Conservation (phyloP, 1,140 invertebrate species). For the Eumaeus atala region DNA sequence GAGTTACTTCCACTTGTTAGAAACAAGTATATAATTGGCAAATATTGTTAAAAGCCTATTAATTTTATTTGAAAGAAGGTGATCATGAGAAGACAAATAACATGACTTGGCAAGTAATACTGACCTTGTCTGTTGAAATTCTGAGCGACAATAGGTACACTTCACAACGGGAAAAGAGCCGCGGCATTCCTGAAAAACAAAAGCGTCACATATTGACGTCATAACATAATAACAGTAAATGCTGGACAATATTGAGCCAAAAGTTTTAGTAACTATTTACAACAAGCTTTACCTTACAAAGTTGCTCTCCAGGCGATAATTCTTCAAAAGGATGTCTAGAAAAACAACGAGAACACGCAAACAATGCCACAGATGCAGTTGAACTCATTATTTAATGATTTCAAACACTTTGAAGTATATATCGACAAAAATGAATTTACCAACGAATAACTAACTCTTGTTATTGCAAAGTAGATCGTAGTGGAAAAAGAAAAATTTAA, state of each 20-base stretch:
- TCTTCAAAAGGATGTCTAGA: constrained; percentile 96
- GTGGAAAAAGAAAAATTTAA: too few species aligned
- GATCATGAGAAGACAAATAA: constrained; percentile 17
- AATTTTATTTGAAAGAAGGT: too few species aligned
- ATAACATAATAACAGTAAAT: constrained; percentile 38
- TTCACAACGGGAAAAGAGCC: constrained; percentile 95
- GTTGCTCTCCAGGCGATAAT: constrained; percentile 93
- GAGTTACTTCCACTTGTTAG: too few species aligned
- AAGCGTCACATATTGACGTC: constrained; percentile 53
- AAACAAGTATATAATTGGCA: too few species aligned
- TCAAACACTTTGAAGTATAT: too few species aligned
- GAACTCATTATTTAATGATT: constrained; percentile 43
- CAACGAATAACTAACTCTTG: constrained; percentile 2
- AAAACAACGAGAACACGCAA: constrained; percentile 96
- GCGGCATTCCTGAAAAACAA: constrained; percentile 90
- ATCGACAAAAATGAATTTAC: neutral
- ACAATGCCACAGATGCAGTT: constrained; percentile 74
- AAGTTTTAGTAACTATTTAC: constrained; percentile 1
- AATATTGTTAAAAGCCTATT: too few species aligned
- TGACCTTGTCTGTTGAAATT: constrained; percentile 96
- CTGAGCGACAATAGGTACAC: constrained; percentile 97
- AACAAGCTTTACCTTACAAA: constrained; percentile 87
- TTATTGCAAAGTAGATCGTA: too few species aligned
- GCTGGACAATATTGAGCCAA: constrained; percentile 6
- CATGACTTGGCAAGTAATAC: constrained; percentile 40